phyloP scores from a whole-genome alignment of 1,140 invertebrate genomes.

The Lasaia peninsularis region DNA sequence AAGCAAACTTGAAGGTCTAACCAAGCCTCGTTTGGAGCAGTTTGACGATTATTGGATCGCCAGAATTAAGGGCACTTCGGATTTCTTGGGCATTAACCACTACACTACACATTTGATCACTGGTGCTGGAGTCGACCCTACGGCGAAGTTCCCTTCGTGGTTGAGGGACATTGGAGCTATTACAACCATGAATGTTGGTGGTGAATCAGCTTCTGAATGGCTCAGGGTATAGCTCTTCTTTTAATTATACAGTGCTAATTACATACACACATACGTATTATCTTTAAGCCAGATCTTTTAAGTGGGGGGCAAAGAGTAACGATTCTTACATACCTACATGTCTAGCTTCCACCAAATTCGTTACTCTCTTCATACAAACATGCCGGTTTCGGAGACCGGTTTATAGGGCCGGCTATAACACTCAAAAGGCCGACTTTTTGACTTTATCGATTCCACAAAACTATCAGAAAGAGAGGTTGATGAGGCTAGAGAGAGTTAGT shows the following conservation, averaged over 20 bases:
- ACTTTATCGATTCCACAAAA: too few species aligned
- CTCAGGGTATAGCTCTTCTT: slow-evolving; percentile 48
- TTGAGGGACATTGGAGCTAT: slow-evolving; percentile 71
- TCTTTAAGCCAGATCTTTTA: too few species aligned
- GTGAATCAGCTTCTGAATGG: slow-evolving; percentile 71
- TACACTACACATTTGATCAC: slow-evolving; percentile 71
- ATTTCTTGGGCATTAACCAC: slow-evolving; percentile 77
- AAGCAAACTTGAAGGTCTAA: slow-evolving; percentile 69
- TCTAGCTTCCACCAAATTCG: too few species aligned
- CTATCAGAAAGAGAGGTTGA: too few species aligned
- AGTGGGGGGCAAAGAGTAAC: too few species aligned
- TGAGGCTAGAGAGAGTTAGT: too few species aligned
- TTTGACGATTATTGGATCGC: slow-evolving; percentile 72
- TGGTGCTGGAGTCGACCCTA: slow-evolving; percentile 57
- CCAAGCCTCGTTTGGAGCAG: slow-evolving; percentile 66
- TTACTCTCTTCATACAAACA: too few species aligned
- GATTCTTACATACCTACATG: too few species aligned
- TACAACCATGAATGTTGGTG: slow-evolving; percentile 63
- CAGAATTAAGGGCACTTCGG: slow-evolving; percentile 72
- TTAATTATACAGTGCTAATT: background rate
- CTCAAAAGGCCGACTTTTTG: too few species aligned
- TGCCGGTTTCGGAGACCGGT: too few species aligned
- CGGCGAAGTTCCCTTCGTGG: slow-evolving; percentile 69
- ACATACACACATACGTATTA: too few species aligned
- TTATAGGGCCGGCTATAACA: too few species aligned